Conservation (phyloP, 1,140 invertebrate species). For the Lasioglossum albipes region DNA sequence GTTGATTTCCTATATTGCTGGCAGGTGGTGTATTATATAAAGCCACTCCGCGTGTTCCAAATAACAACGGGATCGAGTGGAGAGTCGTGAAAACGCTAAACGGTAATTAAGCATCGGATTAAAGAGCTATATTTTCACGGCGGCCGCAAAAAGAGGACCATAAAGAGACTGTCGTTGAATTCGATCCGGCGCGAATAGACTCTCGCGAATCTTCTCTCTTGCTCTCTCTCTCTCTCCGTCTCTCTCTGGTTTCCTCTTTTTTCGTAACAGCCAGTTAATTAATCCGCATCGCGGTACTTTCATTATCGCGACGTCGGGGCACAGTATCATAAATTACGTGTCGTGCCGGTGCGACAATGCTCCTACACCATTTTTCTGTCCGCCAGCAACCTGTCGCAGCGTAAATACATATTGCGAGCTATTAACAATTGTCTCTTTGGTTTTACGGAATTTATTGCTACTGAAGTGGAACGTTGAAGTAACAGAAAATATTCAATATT, state of each 20-base stretch:
- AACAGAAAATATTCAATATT: neutral
- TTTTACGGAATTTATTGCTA: neutral
- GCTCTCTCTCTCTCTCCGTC: conserved; percentile 7
- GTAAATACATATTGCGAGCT: neutral
- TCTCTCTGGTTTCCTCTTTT: neutral
- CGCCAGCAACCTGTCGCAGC: conserved; percentile 9
- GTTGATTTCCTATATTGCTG: neutral
- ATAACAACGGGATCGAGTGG: neutral
- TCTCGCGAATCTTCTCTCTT: conserved; percentile 35
- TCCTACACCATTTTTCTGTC: conserved; percentile 47
- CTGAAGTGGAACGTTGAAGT: neutral
- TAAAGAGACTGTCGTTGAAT: conserved; percentile 24
- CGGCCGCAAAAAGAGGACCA: neutral
- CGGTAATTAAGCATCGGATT: conserved; percentile 30
- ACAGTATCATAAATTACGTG: conserved; percentile 65
- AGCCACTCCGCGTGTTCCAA: neutral
- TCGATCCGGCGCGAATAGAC: conserved; percentile 55
- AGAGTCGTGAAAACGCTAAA: conserved; percentile 1
- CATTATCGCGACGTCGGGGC: conserved; percentile 60
- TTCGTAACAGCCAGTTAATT: conserved; percentile 57
- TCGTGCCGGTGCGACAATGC: conserved; percentile 52
- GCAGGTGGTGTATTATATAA: neutral
- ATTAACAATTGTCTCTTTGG: neutral
- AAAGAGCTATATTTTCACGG: conserved; percentile 9
- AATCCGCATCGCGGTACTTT: conserved; percentile 65